phyloP scores from a whole-genome alignment of 2,888 invertebrate genomes.

The Eristalis intricaria region DNA sequence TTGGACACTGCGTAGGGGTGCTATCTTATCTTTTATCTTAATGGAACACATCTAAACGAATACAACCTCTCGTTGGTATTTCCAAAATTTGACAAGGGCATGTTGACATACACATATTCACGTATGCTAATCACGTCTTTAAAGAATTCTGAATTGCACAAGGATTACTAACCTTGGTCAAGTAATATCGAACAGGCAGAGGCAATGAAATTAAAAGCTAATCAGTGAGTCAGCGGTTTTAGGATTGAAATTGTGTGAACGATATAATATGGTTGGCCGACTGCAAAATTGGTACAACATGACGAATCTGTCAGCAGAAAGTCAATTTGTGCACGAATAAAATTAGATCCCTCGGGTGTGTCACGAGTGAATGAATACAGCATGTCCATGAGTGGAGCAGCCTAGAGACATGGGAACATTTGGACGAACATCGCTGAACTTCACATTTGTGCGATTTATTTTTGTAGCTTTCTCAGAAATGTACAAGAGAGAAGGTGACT shows the following conservation, averaged over 20 bases:
- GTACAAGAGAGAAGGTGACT: too few species aligned
- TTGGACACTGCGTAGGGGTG: background rate
- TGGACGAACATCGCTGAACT: too few species aligned
- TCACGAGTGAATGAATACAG: too few species aligned
- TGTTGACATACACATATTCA: background rate
- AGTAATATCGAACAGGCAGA: background rate
- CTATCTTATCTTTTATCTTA: background rate
- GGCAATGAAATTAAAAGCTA: background rate
- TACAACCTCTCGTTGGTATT: background rate
- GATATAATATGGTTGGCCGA: background rate
- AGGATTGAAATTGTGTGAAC: background rate
- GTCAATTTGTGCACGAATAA: too few species aligned
- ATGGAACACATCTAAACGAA: background rate
- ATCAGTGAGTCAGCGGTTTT: background rate
- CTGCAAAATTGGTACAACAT: background rate
- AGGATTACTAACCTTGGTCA: background rate
- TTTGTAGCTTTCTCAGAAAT: too few species aligned
- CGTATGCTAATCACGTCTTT: background rate
- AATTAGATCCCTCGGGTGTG: too few species aligned
- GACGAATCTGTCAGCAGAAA: background rate
- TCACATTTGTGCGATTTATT: too few species aligned
- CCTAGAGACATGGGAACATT: too few species aligned
- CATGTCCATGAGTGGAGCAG: too few species aligned
- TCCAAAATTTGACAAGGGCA: background rate
- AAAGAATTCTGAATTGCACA: background rate